Conservation (phyloP, 2,888 invertebrate genomes). For the Clunio marinus region DNA sequence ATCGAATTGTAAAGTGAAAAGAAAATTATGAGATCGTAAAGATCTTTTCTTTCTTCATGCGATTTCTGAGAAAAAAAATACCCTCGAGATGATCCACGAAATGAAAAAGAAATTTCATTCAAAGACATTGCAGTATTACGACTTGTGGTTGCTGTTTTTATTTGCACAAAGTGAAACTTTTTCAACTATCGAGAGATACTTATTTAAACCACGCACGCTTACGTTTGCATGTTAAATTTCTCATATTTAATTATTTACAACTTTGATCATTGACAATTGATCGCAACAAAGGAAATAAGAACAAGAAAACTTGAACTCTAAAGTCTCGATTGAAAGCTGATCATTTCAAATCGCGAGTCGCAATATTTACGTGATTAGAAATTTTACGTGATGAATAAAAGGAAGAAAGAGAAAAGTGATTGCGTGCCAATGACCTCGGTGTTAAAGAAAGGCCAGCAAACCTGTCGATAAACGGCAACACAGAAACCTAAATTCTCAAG, state of each 20-base stretch:
- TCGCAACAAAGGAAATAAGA: neutral
- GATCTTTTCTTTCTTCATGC: neutral
- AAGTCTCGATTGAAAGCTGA: neutral
- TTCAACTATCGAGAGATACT: neutral
- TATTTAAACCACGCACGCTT: too few species aligned
- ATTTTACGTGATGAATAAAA: neutral
- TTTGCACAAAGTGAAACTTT: slow-evolving; percentile 18
- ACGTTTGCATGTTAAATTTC: neutral
- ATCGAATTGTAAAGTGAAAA: neutral
- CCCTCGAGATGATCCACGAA: neutral
- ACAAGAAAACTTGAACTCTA: neutral
- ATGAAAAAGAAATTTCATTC: slow-evolving; percentile 6
- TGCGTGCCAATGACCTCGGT: neutral
- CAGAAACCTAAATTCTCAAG: slow-evolving; percentile 6
- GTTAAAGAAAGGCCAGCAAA: neutral
- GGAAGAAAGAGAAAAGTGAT: slow-evolving; percentile 6
- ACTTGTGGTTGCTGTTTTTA: neutral
- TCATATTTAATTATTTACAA: too few species aligned
- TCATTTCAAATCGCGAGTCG: neutral
- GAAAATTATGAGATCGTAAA: neutral
- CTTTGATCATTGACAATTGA: too few species aligned
- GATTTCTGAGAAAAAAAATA: neutral
- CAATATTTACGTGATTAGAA: neutral
- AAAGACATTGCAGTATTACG: neutral
- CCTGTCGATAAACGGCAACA: neutral